A percentile compares a stretch with the other conserved stretches of the same genome.
Conservation (phyloP, 64 coral and sea anemone genomes). For the Hydrozoanthus tunicans region DNA sequence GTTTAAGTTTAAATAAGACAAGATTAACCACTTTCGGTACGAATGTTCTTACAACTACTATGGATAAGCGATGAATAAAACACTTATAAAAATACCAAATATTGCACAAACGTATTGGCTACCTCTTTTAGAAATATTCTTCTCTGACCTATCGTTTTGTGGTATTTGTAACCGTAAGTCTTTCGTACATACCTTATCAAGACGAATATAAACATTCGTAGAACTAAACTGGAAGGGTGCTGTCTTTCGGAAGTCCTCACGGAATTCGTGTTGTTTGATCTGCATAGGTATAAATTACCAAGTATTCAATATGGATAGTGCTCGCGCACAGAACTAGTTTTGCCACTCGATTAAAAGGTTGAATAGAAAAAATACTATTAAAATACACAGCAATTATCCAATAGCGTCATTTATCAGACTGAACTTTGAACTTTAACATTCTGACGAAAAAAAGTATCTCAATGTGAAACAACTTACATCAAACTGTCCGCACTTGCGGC, state of each 20-base stretch:
- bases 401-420: no score
- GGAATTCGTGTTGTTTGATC: slow-evolving; percentile 99
- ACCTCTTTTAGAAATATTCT: not conserved
- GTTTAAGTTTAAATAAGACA: not conserved
- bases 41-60: not conserved
- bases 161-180: not conserved
- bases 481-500: slow-evolving; percentile 98
- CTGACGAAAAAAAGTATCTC: no score
- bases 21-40: not conserved
- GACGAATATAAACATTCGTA: slow-evolving; percentile 77
- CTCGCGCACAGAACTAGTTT: not conserved
- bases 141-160: not conserved
- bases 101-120: no score
- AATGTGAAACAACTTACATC: slow-evolving; percentile 66
- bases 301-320: not conserved
- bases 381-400: no score
- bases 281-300: not conserved
- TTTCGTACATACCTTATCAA: slow-evolving; percentile 70
- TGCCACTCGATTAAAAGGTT: not conserved
- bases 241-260: slow-evolving; percentile 99
- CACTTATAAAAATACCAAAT: no score
- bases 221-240: slow-evolving; percentile 94
- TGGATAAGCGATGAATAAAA: not conserved
- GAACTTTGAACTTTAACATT: no score
- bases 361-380: no score